Base-by-base conservation (phyloP, 2,797 vertebrate genomes). In the Amazonetta brasiliensis region DNA sequence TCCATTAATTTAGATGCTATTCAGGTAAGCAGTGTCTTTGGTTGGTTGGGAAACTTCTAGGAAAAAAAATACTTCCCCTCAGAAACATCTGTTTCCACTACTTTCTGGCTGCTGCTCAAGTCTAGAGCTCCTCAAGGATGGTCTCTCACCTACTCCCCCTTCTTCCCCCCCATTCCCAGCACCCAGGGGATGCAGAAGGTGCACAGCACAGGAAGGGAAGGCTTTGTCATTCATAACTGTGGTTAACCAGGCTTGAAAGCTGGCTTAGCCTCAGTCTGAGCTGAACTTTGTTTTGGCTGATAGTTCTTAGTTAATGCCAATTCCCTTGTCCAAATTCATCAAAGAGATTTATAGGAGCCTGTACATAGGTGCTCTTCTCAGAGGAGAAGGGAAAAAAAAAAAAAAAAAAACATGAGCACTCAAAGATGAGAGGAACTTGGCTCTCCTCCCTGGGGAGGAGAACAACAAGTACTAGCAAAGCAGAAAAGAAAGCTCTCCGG, bases 41-140 rank as follows among this genome's bases (percentile, higher is more conserved):
- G 15, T 37, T 5, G 6, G 8, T 30, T 64, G 25, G 39, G 50
- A 78, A 90, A 60, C 17, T 82, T 90, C 31, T 56, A 68, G 39
- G 59, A 16, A 79, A 71, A 67, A 71, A 67, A 74, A 31, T 8
- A 44, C 3, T 84, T 62, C 16, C 41, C 10, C 6, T 22, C 39
- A 22, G 18, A 67, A 84, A 43, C 87, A 90, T 92, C 72, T 94
- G 90, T 46, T 95, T 84, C 69, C 39, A 81, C 33, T 84, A 44
- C 60, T 78, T 86, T 94, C 59, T 94, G 76, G 58, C 87, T 95
- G 4, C 26, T 81, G 28, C n/a, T 93, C 84, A 86, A 85, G 46
- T 33, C 37, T 18, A 88, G 76, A 90, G 72, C 43, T 63, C 83
- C 54, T 46, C 41, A 56, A 81, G 84, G 75, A 59, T 37, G 31